Evolutionary conservation across 2,113 vertebrate species (phyloP), one percentile per base, ranked within the genome.

Genomic region (Vimba vimba): DNA sequence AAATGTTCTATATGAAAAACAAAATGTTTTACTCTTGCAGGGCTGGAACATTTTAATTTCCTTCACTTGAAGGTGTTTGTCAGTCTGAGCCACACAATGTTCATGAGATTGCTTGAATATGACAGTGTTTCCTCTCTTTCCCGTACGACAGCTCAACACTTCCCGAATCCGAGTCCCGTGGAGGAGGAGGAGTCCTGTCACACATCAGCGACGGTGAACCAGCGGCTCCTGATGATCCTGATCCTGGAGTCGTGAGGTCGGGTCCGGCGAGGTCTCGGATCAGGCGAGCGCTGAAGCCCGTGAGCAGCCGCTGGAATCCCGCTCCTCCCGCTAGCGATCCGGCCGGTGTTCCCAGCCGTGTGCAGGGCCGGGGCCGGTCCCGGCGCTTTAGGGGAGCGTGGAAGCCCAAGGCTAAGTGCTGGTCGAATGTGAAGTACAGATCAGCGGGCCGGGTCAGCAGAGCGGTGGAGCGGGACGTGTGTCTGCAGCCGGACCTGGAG

Each of bases 401-500:
- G 30, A 96, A 96, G 64, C 94, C 95, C 55, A 96, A 95, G 88
- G 82, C 94, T 64, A 96, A 92, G 87, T 83, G 93, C 39, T 91
- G 94, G 75, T 94, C 94, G 87, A 92, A 90, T 88, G 94, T 93
- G 91, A 91, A 86, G 84, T 87, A 87, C 81, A 93, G 90, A 76
- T 62, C 89, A 76, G 60, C 88, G 0, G 30, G 0, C n/a, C 66
- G 66, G 12, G n/a, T 57, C 90, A 90, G 69, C 77, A 5, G 89
- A 90, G 57, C 80, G 91, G 2, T 8, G 39, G 94, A n/a, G 73
- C 88, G 30, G 4, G 92, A 91, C 91, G 91, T 93, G 91, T 88
- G 96, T 89, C 93, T 96, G 90, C 96, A 97, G 79, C 97, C 97
- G 0, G 97, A 98, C 91, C 94, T 97, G 90, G 97, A 98, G 91